Conservation (phyloP, 2,797 vertebrate genomes). For the Argentina silus region DNA sequence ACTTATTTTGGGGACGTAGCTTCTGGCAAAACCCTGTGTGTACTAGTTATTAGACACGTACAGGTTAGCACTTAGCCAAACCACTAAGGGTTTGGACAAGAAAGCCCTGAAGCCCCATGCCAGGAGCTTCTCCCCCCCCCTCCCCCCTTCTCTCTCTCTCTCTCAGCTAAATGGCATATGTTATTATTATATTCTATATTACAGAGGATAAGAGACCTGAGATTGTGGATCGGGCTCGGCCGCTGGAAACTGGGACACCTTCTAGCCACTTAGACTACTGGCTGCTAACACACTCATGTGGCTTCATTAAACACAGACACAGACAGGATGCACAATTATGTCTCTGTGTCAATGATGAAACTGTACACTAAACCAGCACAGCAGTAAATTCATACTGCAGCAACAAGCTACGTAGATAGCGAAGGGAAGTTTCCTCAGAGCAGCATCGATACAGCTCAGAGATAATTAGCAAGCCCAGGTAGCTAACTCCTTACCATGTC, state of each 20-base stretch:
- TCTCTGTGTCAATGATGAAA: neutral
- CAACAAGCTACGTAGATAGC: too few species aligned
- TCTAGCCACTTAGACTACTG: neutral
- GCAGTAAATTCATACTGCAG: too few species aligned
- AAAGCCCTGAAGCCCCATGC: constrained; percentile 67
- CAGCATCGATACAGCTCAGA: constrained; percentile 26
- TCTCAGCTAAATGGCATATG: constrained; percentile 17
- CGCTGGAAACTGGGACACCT: neutral
- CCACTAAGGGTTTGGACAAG: constrained; percentile 70
- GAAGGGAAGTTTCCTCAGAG: too few species aligned
- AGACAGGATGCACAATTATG: constrained; percentile 40
- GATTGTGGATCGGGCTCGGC: constrained; percentile 38
- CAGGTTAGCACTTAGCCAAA: constrained; percentile 70
- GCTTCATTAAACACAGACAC: constrained; percentile 26
- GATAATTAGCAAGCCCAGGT: constrained; percentile 72
- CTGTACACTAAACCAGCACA: too few species aligned
- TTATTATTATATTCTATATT: constrained; percentile 25
- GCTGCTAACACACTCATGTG: constrained; percentile 22
- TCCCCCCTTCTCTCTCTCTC: constrained; percentile 26
- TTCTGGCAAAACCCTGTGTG: constrained; percentile 72
- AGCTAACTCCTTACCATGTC: constrained; percentile 69
- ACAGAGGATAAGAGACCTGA: constrained; percentile 41
- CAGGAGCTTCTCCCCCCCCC: constrained; percentile 49
- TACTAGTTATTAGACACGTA: constrained; percentile 77
- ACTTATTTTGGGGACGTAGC: constrained; percentile 75